Conservation (phyloP, 2,797 vertebrate species). For the Pangasius krempfi region DNA sequence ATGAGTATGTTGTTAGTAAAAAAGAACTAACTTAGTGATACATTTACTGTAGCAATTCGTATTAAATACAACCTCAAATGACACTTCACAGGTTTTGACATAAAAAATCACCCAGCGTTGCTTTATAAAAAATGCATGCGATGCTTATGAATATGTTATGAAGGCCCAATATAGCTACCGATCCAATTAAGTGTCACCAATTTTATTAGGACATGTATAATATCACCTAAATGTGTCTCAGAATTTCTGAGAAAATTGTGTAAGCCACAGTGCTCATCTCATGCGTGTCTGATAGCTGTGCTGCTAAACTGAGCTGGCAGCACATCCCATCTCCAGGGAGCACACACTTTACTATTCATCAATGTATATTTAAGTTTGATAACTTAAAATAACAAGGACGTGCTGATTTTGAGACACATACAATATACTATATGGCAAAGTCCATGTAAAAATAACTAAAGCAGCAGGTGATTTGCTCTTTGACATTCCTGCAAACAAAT, state of each 20-base stretch:
- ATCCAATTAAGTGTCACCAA: constrained; percentile 20
- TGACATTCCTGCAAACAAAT: neutral
- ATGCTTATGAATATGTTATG: constrained; percentile 30
- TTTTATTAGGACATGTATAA: constrained; percentile 23
- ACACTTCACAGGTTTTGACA: neutral
- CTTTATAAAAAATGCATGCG: constrained; percentile 27
- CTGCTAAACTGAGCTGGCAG: constrained; percentile 39
- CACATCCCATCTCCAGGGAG: constrained; percentile 23
- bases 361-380: constrained; percentile 9
- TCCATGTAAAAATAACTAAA: neutral
- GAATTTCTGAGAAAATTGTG: neutral
- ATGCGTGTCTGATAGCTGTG: constrained; percentile 33
- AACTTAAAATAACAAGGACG: neutral
- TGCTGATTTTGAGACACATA: neutral
- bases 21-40: neutral
- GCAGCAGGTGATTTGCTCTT: neutral
- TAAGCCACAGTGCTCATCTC: neutral
- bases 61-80: neutral
- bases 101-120: neutral
- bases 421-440: neutral
- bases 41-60: neutral
- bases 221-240: neutral
- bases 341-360: constrained; percentile 52
- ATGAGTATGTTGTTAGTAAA: neutral
- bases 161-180: constrained; percentile 15